phyloP scores from a whole-genome alignment of 2,113 vertebrate species.

The Tupaia chinensis region DNA sequence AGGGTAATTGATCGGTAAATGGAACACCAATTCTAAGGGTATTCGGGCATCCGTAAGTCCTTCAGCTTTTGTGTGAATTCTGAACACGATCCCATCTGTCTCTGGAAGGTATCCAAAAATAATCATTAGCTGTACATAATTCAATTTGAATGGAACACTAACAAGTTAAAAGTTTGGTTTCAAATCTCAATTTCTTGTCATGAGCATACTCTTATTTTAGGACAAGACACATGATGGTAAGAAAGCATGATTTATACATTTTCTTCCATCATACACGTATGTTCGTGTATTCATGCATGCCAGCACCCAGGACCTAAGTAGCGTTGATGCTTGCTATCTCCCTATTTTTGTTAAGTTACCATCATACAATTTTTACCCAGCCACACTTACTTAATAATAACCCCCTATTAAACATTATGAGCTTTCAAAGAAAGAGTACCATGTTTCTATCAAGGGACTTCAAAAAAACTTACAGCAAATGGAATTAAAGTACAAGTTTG shows the following conservation, averaged over 20 bases:
- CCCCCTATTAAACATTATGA: background rate
- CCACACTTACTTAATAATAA: constrained; percentile 26
- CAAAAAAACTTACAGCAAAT: no score
- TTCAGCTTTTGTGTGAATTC: constrained; percentile 87
- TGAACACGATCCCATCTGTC: constrained; percentile 86
- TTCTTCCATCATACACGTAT: background rate
- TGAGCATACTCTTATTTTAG: constrained; percentile 9
- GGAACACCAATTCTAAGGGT: constrained; percentile 89
- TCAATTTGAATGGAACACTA: constrained; percentile 60
- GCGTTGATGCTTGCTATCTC: background rate
- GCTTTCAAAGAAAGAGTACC: no score
- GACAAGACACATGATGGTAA: background rate
- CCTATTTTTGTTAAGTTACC: background rate
- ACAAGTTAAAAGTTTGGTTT: constrained; percentile 54
- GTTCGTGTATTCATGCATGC: no score
- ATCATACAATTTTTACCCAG: background rate
- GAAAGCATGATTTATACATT: background rate
- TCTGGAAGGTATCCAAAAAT: constrained; percentile 87
- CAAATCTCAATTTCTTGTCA: background rate
- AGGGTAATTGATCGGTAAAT: constrained; percentile 90
- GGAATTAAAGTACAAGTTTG: no score
- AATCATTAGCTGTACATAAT: constrained; percentile 73
- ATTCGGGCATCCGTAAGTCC: constrained; percentile 80
- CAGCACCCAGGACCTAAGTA: background rate
- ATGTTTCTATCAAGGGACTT: no score